phyloP scores from a whole-genome alignment of 2,113 vertebrate species.

The Callipepla squamata region DNA sequence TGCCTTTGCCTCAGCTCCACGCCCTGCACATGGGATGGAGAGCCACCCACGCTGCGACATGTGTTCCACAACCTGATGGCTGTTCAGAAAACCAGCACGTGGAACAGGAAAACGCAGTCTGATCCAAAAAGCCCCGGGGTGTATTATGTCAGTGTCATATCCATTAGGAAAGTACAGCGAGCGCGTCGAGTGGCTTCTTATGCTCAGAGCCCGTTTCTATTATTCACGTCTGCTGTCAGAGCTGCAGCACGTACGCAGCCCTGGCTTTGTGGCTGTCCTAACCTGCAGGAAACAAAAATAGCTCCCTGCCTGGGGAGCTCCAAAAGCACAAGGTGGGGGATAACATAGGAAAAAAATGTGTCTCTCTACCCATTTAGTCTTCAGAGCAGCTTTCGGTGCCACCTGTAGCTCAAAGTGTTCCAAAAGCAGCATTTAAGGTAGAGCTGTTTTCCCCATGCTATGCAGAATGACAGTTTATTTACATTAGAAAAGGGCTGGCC shows the following conservation, averaged over 20 bases:
- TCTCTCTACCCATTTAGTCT: neutral
- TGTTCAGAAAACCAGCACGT: constrained; percentile 23
- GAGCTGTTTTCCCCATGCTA: neutral
- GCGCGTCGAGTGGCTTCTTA: neutral
- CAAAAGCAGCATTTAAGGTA: neutral
- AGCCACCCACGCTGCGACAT: neutral
- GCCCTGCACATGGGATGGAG: neutral
- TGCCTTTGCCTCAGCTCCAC: neutral
- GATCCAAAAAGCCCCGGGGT: neutral
- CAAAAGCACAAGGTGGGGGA: neutral
- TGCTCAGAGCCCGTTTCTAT: neutral
- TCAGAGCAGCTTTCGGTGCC: neutral
- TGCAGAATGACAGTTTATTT: neutral
- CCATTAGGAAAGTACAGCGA: neutral
- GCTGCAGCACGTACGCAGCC: neutral
- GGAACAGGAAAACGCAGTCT: neutral
- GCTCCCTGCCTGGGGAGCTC: neutral
- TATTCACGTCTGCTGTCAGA: neutral
- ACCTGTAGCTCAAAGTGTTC: accelerated
- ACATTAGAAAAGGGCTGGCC: neutral
- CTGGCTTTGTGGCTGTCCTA: neutral
- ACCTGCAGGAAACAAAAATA: neutral
- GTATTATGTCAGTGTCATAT: constrained; percentile 22
- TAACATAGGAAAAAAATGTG: neutral
- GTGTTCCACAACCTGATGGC: constrained; percentile 15